Base-by-base conservation (phyloP, 2,888 invertebrate species). In the Neoaliturus tenellus region DNA sequence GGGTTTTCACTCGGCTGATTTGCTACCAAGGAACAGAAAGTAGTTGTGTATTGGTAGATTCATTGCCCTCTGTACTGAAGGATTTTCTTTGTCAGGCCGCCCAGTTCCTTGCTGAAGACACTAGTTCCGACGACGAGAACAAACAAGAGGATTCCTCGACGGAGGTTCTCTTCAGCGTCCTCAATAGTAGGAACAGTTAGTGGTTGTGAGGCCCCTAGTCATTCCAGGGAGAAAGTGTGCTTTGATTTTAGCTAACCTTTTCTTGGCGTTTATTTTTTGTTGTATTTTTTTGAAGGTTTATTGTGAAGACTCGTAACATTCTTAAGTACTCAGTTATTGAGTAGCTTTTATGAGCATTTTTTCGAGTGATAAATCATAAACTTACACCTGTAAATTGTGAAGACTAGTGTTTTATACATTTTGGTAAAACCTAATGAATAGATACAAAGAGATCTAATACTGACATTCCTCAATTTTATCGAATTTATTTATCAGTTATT, bases 121-220 rank as follows among this genome's bases (percentile, higher is more conserved):
- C 86, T 0, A 84, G 82, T 17, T 71, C 62, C 10, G 87, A 87
- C 23, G 86, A 86, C 10, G 86, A 86, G 12, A 86, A 84, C 14
- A 85, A 85, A 69, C 81, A 83, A 33, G 88, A 87, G 55, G 87
- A 88, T 33, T 87, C 87, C 17, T 87, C 87, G 23, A 87, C 88
- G 6, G 88, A 88, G 82, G 87, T 87, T 33, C 75, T 87, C 17
- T 88, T 88, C 80, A 88, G 86, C 85, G 86, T 88, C 14, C 82
- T 88, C 23, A 86, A 88, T 75, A 87, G 87, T 69, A 85, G 87
- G n/a, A 86, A 87, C 39, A 86, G 86, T 84, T 86, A 86, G 85
- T 82, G 12, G 44, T 12, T 44, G 12, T 44, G 44, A 44, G 17
- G 3, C 4, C 12, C 17, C 2, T 14, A 3, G 2, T 14, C 44